Percentiles rank a stretch among this genome's conserved stretches.
Evolutionary conservation across 2,888 invertebrate genomes (phyloP).

Genomic region (Polylopha cassiicola): DNA sequence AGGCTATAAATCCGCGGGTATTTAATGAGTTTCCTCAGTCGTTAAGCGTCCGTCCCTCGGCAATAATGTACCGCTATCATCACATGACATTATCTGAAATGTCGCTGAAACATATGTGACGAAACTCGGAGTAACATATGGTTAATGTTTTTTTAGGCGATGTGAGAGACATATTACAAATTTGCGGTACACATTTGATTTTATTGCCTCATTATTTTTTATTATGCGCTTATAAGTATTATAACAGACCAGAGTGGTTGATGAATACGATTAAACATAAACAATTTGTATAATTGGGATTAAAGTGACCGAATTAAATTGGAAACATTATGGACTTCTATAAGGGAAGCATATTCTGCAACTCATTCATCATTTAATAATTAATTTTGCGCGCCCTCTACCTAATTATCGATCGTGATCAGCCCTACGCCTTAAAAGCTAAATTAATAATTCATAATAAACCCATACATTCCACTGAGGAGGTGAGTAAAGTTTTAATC

Average conservation of each 20-base stretch:
- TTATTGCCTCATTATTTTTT: not conserved
- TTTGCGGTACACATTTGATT: no score
- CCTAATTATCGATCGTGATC: conserved; percentile 10
- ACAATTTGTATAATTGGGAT: no score
- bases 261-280: no score
- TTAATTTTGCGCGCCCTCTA: not conserved
- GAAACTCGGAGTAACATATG: conserved; percentile 22
- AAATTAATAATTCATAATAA: conserved; percentile 21
- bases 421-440: conserved; percentile 10
- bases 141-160: conserved; percentile 4
- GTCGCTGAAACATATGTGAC: conserved; percentile 50
- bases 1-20: conserved; percentile 62
- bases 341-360: not conserved
- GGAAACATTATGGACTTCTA: not conserved
- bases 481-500: conserved; percentile 19
- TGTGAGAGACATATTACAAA: not conserved
- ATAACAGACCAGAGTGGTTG: no score
- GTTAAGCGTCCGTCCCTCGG: conserved; percentile 57
- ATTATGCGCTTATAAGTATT: no score
- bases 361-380: not conserved
- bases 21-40: conserved; percentile 71
- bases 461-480: conserved; percentile 17
- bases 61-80: conserved; percentile 66
- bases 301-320: not conserved
- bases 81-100: conserved; percentile 54